These are phyloP conservation scores for Zygothrica quintamaculata DNA, from an alignment of 2,888 invertebrate genomes.

Conservation along the genomic window DNA sequence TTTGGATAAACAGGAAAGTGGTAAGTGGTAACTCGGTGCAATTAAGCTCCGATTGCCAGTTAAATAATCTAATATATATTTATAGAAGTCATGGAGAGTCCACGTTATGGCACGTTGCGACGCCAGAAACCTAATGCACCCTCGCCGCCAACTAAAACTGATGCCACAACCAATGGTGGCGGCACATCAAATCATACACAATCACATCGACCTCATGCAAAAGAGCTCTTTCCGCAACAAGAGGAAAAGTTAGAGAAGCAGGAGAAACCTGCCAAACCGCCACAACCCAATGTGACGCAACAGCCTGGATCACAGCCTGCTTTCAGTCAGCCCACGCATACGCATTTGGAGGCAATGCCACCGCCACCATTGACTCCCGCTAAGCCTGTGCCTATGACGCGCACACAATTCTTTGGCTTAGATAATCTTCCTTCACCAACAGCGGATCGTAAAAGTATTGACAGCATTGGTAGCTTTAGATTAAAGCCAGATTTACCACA, in stretches of 20 bases:
- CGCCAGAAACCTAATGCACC: slow-evolving; percentile 80
- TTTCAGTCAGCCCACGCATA: slow-evolving; percentile 31
- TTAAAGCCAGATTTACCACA: slow-evolving; percentile 84
- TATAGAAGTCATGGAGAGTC: slow-evolving; percentile 79
- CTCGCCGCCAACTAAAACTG: slow-evolving; percentile 74
- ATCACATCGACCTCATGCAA: slow-evolving; percentile 67
- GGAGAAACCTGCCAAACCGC: slow-evolving; percentile 80
- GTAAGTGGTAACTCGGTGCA: slow-evolving; percentile 58
- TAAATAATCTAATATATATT: neutral
- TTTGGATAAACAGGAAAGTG: slow-evolving; percentile 75
- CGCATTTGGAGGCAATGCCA: slow-evolving; percentile 60
- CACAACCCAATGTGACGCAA: slow-evolving; percentile 76
- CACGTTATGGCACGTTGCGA: slow-evolving; percentile 80
- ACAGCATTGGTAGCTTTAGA: slow-evolving; percentile 76
- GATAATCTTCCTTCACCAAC: slow-evolving; percentile 80
- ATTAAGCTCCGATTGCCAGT: neutral
- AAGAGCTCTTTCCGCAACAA: slow-evolving; percentile 78
- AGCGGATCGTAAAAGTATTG: slow-evolving; percentile 80
- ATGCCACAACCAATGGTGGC: slow-evolving; percentile 50
- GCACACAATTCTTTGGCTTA: slow-evolving; percentile 81
- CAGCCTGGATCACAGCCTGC: slow-evolving; percentile 26
- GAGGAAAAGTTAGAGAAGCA: slow-evolving; percentile 50
- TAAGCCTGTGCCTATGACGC: slow-evolving; percentile 82
- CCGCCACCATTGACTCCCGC: slow-evolving; percentile 72
- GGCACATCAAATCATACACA: slow-evolving; percentile 40